Percentiles rank a stretch among this genome's conserved stretches.
These are phyloP conservation scores for Apolygus lucorum DNA, from an alignment of 1,140 invertebrate genomes.

Conservation along the genomic window DNA sequence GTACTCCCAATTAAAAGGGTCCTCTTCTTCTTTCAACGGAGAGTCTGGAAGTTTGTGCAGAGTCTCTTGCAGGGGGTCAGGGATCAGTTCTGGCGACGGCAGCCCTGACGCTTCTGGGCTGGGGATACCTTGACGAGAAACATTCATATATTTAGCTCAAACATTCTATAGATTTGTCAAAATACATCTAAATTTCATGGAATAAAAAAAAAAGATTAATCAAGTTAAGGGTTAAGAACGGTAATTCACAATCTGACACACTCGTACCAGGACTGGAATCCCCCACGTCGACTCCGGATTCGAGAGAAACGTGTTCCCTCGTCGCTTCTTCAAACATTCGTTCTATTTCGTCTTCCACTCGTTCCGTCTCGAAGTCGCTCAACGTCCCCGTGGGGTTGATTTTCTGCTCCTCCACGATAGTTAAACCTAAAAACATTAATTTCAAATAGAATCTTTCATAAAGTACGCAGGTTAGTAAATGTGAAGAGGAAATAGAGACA, in stretches of 20 bases:
- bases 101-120: constrained; percentile 5
- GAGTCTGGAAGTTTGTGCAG: background rate
- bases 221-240: no score
- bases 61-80: background rate
- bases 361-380: constrained; percentile 19
- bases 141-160: no score
- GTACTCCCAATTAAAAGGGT: constrained; percentile 48
- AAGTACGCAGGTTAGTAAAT: no score
- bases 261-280: background rate
- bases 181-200: no score
- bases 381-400: background rate
- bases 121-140: background rate
- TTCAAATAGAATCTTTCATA: no score
- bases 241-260: no score
- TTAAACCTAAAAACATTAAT: background rate
- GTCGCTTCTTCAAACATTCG: constrained; percentile 35
- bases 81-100: constrained; percentile 16
- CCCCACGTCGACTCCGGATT: constrained; percentile 23
- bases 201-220: no score
- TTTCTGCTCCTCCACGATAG: background rate
- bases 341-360: constrained; percentile 36
- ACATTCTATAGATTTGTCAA: no score
- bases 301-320: constrained; percentile 29
- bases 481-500: no score
- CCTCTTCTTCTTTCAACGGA: background rate